These are phyloP conservation scores for Rhopalosiphum nymphaeae DNA, from an alignment of 2,888 invertebrate genomes.

Conservation along the genomic window DNA sequence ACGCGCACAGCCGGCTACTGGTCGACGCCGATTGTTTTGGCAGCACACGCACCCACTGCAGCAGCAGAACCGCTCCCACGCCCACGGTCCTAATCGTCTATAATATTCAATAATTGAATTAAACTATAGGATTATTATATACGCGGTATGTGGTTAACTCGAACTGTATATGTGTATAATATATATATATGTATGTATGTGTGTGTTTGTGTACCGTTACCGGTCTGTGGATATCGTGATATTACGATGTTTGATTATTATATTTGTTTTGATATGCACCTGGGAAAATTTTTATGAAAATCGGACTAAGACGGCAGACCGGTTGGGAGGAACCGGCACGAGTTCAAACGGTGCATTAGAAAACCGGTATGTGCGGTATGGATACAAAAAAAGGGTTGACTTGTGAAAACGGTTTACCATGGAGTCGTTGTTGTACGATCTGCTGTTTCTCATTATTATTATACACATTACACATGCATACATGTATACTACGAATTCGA, in stretches of 20 bases:
- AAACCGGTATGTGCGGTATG: slow-evolving; percentile 49
- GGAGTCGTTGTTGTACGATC: neutral
- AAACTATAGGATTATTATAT: neutral
- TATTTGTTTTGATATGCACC: neutral
- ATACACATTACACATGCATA: neutral
- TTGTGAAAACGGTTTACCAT: neutral
- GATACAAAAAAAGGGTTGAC: slow-evolving; percentile 33
- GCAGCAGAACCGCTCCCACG: neutral
- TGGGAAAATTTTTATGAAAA: slow-evolving; percentile 34
- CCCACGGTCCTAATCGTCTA: neutral
- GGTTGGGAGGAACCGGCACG: neutral
- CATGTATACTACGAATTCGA: neutral
- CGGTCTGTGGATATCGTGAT: neutral
- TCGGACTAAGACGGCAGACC: neutral
- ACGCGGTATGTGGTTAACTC: neutral
- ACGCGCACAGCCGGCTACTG: neutral
- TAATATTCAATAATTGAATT: neutral
- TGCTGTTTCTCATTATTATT: neutral
- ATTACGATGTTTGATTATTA: slow-evolving; percentile 22
- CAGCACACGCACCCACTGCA: neutral
- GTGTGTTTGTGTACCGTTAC: neutral
- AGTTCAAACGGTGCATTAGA: slow-evolving; percentile 42
- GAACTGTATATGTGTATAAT: neutral
- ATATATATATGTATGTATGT: too few species aligned
- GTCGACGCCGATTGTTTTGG: neutral